phyloP scores from a whole-genome alignment of 2,113 vertebrate genomes.

The Garra rufa region DNA sequence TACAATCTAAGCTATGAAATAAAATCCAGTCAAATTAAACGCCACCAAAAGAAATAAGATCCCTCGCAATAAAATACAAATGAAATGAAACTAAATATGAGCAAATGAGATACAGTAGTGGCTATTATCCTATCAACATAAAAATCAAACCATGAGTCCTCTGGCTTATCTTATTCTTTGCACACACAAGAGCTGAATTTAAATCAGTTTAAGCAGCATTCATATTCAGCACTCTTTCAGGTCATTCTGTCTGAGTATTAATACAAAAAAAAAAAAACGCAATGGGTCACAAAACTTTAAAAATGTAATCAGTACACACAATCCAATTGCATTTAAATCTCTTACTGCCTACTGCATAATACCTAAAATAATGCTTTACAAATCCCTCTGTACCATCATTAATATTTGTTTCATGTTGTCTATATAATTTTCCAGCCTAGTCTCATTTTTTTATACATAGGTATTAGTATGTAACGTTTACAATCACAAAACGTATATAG shows the following conservation, averaged over 20 bases:
- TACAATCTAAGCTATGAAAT: neutral
- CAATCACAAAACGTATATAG: too few species aligned
- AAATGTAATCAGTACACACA: neutral
- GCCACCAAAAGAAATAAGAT: neutral
- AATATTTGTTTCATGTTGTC: neutral
- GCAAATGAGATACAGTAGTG: neutral
- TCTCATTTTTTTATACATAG: too few species aligned
- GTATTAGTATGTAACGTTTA: too few species aligned
- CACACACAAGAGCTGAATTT: neutral
- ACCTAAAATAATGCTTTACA: neutral
- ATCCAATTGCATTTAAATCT: neutral
- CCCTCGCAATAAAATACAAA: constrained; percentile 3
- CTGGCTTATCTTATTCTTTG: neutral
- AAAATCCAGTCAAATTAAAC: constrained; percentile 2
- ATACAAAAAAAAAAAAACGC: neutral
- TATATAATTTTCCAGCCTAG: neutral
- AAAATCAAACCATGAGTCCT: neutral
- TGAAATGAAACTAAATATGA: neutral
- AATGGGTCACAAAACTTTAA: neutral
- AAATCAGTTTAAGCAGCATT: constrained; percentile 1
- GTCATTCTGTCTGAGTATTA: neutral
- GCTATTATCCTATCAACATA: constrained; percentile 16
- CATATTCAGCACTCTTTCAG: neutral
- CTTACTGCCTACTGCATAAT: neutral
- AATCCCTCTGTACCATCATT: neutral